A percentile compares a stretch with the other conserved stretches of the same genome.
phyloP scores from a whole-genome alignment of 1,140 invertebrate species.

The Brachionus asplanchnoidis region DNA sequence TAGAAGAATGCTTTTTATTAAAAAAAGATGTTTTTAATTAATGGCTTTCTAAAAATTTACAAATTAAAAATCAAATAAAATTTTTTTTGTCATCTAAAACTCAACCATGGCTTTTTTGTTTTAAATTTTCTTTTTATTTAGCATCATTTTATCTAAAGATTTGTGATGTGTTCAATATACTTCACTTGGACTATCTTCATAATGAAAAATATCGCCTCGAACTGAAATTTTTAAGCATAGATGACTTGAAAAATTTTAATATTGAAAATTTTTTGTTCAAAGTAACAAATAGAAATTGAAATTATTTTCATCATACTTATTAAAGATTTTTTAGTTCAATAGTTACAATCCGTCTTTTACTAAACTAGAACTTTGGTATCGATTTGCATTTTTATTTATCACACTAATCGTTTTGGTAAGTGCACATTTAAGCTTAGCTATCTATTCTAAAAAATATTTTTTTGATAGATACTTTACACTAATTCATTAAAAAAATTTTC shows the following conservation, averaged over 20 bases:
- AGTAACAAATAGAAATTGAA: conserved; percentile 65
- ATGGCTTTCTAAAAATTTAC: not conserved
- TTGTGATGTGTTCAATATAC: conserved; percentile 79
- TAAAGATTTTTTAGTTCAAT: conserved; percentile 72
- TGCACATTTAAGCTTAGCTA: conserved; percentile 46
- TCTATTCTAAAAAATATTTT: conserved; percentile 38
- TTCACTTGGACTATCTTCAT: conserved; percentile 83
- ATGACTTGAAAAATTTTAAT: conserved; percentile 37
- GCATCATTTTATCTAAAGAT: conserved; percentile 57
- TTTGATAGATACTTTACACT: conserved; percentile 78
- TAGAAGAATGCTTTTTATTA: not conserved
- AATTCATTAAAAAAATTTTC: conserved; percentile 80
- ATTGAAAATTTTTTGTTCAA: conserved; percentile 80
- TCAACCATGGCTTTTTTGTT: not conserved
- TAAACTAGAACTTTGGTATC: conserved; percentile 91
- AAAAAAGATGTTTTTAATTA: not conserved
- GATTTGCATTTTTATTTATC: conserved; percentile 80
- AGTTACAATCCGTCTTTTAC: conserved; percentile 90
- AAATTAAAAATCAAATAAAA: conserved; percentile 3
- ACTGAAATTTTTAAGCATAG: conserved; percentile 56
- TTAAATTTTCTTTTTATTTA: not conserved
- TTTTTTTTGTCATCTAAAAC: not conserved
- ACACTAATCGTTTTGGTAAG: conserved; percentile 83
- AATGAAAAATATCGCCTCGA: conserved; percentile 80
- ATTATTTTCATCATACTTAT: conserved; percentile 50